Evolutionary conservation across 2,113 vertebrate species (phyloP), one percentile per base, ranked within the genome.

Genomic region (Caracal caracal): DNA sequence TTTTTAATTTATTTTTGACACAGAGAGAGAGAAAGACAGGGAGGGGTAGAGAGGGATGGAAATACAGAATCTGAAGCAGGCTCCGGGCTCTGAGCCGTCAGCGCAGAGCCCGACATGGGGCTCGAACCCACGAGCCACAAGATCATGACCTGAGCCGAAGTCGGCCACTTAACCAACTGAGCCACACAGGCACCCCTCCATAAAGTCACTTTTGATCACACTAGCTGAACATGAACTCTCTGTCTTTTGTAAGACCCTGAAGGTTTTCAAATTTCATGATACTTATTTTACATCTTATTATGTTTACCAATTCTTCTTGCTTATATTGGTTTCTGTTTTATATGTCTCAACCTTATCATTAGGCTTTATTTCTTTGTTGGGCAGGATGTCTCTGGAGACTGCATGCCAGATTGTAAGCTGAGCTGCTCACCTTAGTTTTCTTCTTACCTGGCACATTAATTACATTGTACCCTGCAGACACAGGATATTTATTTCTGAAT

Each of bases 341-440:
- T 47, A 82, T 49, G 11, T 79, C 47, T 56, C 37, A 40, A 82
- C 28, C 17, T 78, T 70, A 85, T 12, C 56, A 24, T 87, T 83
- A 90, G 65, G 68, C 28, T 95, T 63, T 70, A 40, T 87, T 85
- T 81, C 71, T 94, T 79, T 89, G n/a, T 91, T 80, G n/a, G 66
- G 43, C 40, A 80, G 40, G 56, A 53, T n/a, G 22, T 40, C 47
- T 90, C 22, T 76, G 61, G 49, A 94, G 87, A 93, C 53, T 26
- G 1, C 6, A 86, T 90, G 80, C 11, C 28, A 70, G 71, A 13
- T n/a, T 93, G 12, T n/a, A 76, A 92, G 12, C 15, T 80, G n/a
- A 28, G 28, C 2, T 63, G 17, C 22, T 11, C 8, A 33, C 35
- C 20, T 88, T 86, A 24, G 8, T 40, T 92, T 75, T 86, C 63